Evolutionary conservation across 2,888 invertebrate genomes (phyloP), one percentile per base, ranked within the genome.

Genomic region (Eledona agricola): DNA sequence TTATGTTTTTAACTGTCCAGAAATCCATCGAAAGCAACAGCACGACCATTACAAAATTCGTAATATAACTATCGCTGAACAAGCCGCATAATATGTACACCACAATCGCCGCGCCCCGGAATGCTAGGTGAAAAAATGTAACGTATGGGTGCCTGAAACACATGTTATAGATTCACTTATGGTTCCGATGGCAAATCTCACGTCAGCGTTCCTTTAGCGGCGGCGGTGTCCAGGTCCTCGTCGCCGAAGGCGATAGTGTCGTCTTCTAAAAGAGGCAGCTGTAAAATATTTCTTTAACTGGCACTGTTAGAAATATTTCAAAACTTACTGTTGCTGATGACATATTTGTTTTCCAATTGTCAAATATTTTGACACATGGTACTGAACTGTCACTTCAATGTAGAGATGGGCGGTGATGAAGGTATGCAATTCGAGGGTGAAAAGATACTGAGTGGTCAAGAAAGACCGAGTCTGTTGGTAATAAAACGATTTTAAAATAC

Each of bases 1-100:
- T 94, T 31, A 96, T 89, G 77, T 96, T 96, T 80, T 99, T 99
- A 0, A 98, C 97, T 6, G 95, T 95, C 99, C 99, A 99, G 79
- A 99, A 99, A 76, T 99, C 99, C 78, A 97, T 90, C 0, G 97
- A 97, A 3, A 99, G 81, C 42, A 99, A 81, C 15, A 97, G 79
- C 5, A 94, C 85, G 20, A 98, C 88, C 16, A 89, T 81, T 29
- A 99, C 93, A 78, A 99, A 99, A 78, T 90, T 93, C n/a, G 93
- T 88, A 57, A 99, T 96, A 76, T 97, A 99, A 60, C 94, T 94
- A 69, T 86, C 84, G 1, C 89, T 90, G 79, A 97, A 93, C 85
- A 86, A 87, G 3, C 90, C 89, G 69, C 96, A 96, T 26, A 99
- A 81, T 58, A 98, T 81, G 76, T 98, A 99, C 9, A 90, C 85